Base-by-base conservation (phyloP, 2,888 invertebrate genomes). In the Villa cingulata region DNA sequence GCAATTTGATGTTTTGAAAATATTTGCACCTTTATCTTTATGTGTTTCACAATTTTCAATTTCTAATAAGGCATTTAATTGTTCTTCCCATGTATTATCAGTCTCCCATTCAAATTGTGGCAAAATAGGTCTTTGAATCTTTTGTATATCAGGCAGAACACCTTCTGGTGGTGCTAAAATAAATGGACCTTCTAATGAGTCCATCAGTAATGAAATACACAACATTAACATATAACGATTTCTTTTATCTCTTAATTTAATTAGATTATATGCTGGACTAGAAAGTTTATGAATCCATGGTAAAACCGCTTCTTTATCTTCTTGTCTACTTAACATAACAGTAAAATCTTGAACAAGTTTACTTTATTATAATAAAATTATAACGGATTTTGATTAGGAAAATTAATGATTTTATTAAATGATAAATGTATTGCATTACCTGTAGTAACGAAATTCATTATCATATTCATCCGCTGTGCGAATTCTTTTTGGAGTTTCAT, bases 171-270 rank as follows among this genome's bases (percentile, higher is more conserved):
- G 55, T 19, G 17, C 23, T 19, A 17, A 29, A 42, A 48, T n/a
- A 36, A 55, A 57, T 14, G 55, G 55, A 10, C 50, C 37, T 23
- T 52, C 51, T 7, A 55, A 39, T 3, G 41, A 17, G 37, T 48
- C 51, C n/a, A 51, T 37, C n/a, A 43, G 41, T 27, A 54, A 42
- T n/a, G 49, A 51, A 37, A 57, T 45, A 12, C 53, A 53, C 1
- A 57, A 19, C 56, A 55, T 56, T 4, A 57, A 39, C 39, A 56
- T 48, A 38, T 53, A 57, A 3, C 48, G 51, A 46, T 57, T 57
- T 15, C 57, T 43, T 42, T 56, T 57, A 14, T 52, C 52, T 6
- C 54, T 45, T 27, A 57, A 36, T 4, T 15, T 3, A 2, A 41
- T 23, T 2, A 53, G 49, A 45, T 53, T 56, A 41, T 56, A 57